phyloP scores from a whole-genome alignment of 2,797 vertebrate genomes.

The Psittacula derbiana region DNA sequence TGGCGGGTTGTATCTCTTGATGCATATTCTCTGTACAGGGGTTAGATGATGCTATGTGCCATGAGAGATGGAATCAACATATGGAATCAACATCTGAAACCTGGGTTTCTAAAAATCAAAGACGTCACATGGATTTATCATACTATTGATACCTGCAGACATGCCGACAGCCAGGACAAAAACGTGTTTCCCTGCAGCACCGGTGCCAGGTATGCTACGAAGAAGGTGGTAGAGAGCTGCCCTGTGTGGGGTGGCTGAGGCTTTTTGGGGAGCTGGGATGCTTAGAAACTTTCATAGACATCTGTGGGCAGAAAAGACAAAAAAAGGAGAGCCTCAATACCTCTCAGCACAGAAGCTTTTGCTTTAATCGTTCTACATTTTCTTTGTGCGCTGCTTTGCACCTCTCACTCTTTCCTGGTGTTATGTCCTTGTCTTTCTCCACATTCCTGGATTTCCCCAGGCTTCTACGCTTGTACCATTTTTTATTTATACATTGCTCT shows the following conservation, averaged over 20 bases:
- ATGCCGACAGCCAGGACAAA: not conserved
- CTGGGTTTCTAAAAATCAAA: not conserved
- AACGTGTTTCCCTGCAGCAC: not conserved
- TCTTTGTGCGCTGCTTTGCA: not conserved
- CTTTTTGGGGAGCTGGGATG: not conserved
- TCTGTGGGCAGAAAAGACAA: not conserved
- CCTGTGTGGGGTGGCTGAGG: not conserved
- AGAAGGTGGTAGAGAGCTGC: not conserved
- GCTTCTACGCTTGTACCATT: not conserved
- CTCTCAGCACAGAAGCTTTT: not conserved
- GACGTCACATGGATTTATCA: not conserved
- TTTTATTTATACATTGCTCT: constrained; percentile 10
- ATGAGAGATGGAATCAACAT: not conserved
- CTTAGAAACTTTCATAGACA: not conserved
- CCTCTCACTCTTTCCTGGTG: not conserved
- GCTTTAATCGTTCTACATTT: not conserved
- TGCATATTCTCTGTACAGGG: not conserved
- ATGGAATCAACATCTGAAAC: not conserved
- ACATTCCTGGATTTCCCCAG: not conserved
- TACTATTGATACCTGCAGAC: not conserved
- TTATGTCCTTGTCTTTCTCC: not conserved
- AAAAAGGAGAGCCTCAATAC: not conserved
- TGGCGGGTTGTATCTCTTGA: not conserved
- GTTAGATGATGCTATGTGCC: not conserved
- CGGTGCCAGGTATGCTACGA: fast-evolving